Evolutionary conservation across 1,140 invertebrate species (phyloP), one percentile per base, ranked within the genome.

Genomic region (Globodera rostochiensis): DNA sequence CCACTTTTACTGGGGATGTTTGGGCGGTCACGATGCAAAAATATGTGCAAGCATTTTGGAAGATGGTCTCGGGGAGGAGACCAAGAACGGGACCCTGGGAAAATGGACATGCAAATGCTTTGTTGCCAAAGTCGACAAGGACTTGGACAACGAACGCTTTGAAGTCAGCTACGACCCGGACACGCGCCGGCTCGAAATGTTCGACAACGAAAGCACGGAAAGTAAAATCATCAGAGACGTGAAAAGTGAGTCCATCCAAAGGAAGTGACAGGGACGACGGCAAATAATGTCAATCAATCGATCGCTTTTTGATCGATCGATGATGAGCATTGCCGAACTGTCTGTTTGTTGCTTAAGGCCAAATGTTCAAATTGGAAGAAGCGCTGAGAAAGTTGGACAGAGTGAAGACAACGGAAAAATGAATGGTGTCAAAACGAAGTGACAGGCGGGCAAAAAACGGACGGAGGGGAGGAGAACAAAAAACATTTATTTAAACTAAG

Each of bases 111-210:
- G n/a, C n/a, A n/a, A n/a, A n/a, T n/a, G n/a, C n/a, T n/a, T n/a
- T n/a, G n/a, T n/a, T n/a, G n/a, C n/a, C n/a, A n/a, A n/a, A n/a
- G n/a, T n/a, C n/a, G n/a, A n/a, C n/a, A n/a, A 98, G 96, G 86
- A 94, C 95, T 93, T 98, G 94, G 91, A 94, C 96, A 1, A 92
- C 94, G 80, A 95, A 76, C 93, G 94, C 60, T 99, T 98, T 90
- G 94, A 94, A 64, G 96, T 98, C 0, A 93, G 95, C 50, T 99
- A 98, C 91, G 97, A 98, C 89, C 92, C 97, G 0, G 98, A 98
- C 90, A 99, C 96, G 0, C 94, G 96, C 89, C 94, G 93, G 77
- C 94, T 99, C 53, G 95, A 96, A 89, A 94, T 98, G 60, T 92
- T 99, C 21, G 88, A 89, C 60, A 88, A 85, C 47, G 80, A 86